These are phyloP conservation scores for Urocolius indicus DNA, from an alignment of 2,113 vertebrate genomes.

Conservation along the genomic window DNA sequence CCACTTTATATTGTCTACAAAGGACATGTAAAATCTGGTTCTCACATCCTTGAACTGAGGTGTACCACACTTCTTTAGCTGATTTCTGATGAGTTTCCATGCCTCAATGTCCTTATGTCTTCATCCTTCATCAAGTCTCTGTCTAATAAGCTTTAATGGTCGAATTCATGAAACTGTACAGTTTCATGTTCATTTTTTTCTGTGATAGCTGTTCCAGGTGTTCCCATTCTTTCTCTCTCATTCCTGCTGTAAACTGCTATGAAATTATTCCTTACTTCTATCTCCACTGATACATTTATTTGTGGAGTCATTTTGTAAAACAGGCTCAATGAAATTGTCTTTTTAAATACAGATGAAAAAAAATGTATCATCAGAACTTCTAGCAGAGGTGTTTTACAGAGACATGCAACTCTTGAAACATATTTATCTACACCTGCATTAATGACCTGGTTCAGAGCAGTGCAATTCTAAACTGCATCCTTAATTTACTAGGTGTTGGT, in stretches of 20 bases:
- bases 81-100: neutral
- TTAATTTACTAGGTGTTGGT: neutral
- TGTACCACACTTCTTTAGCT: neutral
- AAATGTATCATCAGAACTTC: neutral
- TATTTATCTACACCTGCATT: neutral
- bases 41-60: neutral
- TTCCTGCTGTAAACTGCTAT: neutral
- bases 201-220: neutral
- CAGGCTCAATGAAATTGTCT: neutral
- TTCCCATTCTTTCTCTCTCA: neutral
- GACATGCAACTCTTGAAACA: neutral
- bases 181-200: neutral
- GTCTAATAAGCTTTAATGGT: no score
- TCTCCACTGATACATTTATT: neutral
- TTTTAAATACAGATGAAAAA: neutral
- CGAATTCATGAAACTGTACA: neutral
- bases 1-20: neutral
- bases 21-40: neutral
- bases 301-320: neutral
- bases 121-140: neutral
- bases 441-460: neutral
- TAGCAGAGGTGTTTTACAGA: neutral
- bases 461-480: neutral
- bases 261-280: neutral
- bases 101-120: neutral